These are phyloP conservation scores for Eristalinus aeneus DNA, from an alignment of 2,888 invertebrate genomes.

Conservation along the genomic window DNA sequence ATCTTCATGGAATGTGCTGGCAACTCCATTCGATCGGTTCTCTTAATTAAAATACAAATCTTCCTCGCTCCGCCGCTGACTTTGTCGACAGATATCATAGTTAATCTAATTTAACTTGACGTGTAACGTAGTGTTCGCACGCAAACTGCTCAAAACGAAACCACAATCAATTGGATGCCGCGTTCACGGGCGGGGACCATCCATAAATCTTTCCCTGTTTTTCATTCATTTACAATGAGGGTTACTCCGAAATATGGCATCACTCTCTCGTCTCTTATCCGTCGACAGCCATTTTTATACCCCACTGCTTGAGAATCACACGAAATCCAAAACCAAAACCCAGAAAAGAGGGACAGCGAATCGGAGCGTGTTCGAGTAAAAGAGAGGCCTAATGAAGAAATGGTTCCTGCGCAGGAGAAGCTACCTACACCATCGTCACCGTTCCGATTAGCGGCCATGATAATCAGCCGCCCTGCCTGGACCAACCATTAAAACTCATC, in stretches of 20 bases:
- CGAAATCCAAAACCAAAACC: background rate
- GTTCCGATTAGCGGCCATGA: slow-evolving; percentile 52
- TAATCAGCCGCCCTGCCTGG: slow-evolving; percentile 33
- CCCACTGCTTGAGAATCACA: background rate
- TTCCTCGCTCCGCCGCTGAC: background rate
- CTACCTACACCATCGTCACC: slow-evolving; percentile 15
- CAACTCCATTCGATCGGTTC: background rate
- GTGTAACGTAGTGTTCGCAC: slow-evolving; percentile 33
- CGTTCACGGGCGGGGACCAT: slow-evolving; percentile 14
- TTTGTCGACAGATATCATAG: slow-evolving; percentile 1
- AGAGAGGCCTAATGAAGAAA: background rate
- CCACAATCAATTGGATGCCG: slow-evolving; percentile 52
- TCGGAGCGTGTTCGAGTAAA: background rate
- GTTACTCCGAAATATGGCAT: slow-evolving; percentile 21
- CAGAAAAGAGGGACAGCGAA: background rate
- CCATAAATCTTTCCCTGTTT: slow-evolving; percentile 64
- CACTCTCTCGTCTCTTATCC: background rate
- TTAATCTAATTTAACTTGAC: slow-evolving; percentile 51
- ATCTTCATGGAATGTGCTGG: background rate
- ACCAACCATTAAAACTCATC: slow-evolving; percentile 38
- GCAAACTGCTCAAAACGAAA: slow-evolving; percentile 52
- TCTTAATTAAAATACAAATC: slow-evolving; percentile 32
- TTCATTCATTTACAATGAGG: slow-evolving; percentile 46
- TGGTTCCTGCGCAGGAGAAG: slow-evolving; percentile 45
- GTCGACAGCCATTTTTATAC: slow-evolving; percentile 54